These are phyloP conservation scores for Stigmatopora argus DNA, from an alignment of 2,113 vertebrate species.

Conservation along the genomic window DNA sequence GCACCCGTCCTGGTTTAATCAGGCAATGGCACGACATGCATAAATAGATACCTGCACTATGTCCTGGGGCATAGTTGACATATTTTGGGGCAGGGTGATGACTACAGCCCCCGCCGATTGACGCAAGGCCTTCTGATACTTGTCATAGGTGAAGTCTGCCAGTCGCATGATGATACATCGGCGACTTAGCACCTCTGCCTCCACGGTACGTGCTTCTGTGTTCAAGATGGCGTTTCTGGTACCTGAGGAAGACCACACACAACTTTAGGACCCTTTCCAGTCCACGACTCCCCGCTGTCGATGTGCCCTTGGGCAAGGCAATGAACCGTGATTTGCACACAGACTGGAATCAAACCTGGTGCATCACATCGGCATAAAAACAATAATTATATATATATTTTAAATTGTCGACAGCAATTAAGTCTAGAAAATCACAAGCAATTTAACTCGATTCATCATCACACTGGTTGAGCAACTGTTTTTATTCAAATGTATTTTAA, in stretches of 20 bases:
- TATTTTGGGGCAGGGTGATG: slow-evolving; percentile 87
- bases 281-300: no score
- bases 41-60: slow-evolving; percentile 77
- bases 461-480: no score
- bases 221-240: slow-evolving; percentile 92
- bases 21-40: neutral
- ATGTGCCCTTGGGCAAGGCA: no score
- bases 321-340: no score
- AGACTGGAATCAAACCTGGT: no score
- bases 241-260: slow-evolving; percentile 62
- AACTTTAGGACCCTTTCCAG: neutral
- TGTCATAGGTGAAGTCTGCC: slow-evolving; percentile 89
- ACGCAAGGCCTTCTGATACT: slow-evolving; percentile 90
- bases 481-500: no score
- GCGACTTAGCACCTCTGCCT: slow-evolving; percentile 92
- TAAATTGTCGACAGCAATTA: no score
- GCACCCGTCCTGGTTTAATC: neutral
- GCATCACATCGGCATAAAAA: no score
- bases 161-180: slow-evolving; percentile 95
- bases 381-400: no score
- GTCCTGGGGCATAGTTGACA: slow-evolving; percentile 92
- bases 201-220: slow-evolving; percentile 89
- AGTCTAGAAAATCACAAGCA: no score
- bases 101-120: slow-evolving; percentile 94
- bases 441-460: no score